Evolutionary conservation across 2,888 invertebrate species (phyloP).

Genomic region (Tenthredo amoena): DNA sequence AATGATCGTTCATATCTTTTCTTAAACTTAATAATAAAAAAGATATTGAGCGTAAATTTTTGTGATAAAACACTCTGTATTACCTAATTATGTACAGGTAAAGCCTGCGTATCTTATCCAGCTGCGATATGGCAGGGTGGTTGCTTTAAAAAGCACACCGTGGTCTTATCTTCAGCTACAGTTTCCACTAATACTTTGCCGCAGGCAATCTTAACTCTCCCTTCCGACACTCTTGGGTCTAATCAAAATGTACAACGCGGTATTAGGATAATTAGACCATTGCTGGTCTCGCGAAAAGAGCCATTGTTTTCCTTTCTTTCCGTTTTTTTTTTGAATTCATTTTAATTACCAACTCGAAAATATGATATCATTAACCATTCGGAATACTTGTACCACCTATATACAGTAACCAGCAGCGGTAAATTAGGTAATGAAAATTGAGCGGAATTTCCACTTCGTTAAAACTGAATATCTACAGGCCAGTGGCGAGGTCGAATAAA

Average conservation of each 20-base stretch:
- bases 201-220: slow-evolving; percentile 14
- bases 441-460: neutral
- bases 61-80: neutral
- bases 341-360: neutral
- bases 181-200: slow-evolving; percentile 26
- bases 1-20: neutral
- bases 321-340: neutral
- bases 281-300: neutral
- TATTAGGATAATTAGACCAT: slow-evolving; percentile 29
- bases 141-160: slow-evolving; percentile 4
- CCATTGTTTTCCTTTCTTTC: neutral
- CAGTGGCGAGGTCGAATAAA: neutral
- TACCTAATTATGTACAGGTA: slow-evolving; percentile 30
- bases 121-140: neutral
- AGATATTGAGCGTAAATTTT: neutral
- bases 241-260: slow-evolving; percentile 29
- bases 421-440: neutral
- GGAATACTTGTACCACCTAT: neutral
- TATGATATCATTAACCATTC: neutral
- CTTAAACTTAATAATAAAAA: neutral
- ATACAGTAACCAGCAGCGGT: neutral
- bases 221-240: neutral
- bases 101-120: slow-evolving; percentile 22
- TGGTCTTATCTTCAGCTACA: slow-evolving; percentile 20
- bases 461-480: neutral